Percentiles rank a stretch among this genome's conserved stretches.
Evolutionary conservation across 2,888 invertebrate genomes (phyloP).

Genomic region (Acanthoscelides obtectus): DNA sequence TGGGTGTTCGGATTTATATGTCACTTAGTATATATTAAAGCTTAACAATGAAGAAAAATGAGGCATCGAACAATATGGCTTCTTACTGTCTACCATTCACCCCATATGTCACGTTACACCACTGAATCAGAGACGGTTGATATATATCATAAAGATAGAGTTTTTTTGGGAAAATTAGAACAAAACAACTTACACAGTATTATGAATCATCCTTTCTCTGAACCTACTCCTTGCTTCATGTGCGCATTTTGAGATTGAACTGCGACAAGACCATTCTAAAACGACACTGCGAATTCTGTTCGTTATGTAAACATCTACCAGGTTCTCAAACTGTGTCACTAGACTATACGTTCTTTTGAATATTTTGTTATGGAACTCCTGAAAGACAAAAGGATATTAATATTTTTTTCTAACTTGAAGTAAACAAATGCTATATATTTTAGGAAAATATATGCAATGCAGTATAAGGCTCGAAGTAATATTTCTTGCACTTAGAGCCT

Average conservation of each 20-base stretch:
- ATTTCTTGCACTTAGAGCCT: too few relatives aligned
- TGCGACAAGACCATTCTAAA: constrained; percentile 55
- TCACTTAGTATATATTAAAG: too few relatives aligned
- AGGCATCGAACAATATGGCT: too few relatives aligned
- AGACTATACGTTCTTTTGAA: constrained; percentile 49
- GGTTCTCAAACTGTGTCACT: constrained; percentile 51
- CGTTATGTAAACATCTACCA: constrained; percentile 50
- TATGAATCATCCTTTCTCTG: constrained; percentile 49
- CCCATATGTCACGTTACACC: too few relatives aligned
- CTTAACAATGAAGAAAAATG: too few relatives aligned
- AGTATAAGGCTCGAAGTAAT: too few relatives aligned
- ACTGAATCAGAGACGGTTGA: too few relatives aligned
- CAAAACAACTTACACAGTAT: constrained; percentile 21
- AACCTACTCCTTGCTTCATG: constrained; percentile 48
- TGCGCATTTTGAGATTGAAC: constrained; percentile 51
- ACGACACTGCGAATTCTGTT: constrained; percentile 54
- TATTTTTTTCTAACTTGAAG: too few relatives aligned
- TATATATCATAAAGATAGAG: too few relatives aligned
- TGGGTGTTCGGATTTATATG: too few relatives aligned
- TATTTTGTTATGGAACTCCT: constrained; percentile 48
- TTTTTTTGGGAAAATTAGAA: background rate
- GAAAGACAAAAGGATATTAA: constrained; percentile 21
- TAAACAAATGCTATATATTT: background rate
- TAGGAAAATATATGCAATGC: background rate
- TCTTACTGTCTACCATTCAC: too few relatives aligned